Evolutionary conservation across 1,140 invertebrate species (phyloP), one percentile per base, ranked within the genome.

Genomic region (Mactra quadrangularis): DNA sequence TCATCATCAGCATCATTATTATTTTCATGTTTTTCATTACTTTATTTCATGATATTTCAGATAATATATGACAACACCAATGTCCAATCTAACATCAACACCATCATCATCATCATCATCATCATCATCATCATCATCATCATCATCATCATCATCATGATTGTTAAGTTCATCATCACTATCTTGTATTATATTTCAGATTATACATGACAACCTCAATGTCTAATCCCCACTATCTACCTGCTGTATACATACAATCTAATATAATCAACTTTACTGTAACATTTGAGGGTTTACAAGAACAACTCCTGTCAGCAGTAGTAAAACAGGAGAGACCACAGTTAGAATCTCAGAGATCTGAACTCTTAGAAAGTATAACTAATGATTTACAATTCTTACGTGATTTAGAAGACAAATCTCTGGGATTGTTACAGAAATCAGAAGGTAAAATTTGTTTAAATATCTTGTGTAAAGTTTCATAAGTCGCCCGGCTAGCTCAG

Each of bases 151-250:
- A n/a, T n/a, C n/a, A n/a, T n/a, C n/a, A n/a, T n/a, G n/a, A n/a
- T n/a, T n/a, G n/a, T n/a, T n/a, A n/a, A n/a, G n/a, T n/a, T n/a
- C n/a, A n/a, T n/a, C n/a, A n/a, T n/a, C n/a, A n/a, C n/a, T n/a
- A n/a, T n/a, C n/a, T n/a, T n/a, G n/a, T n/a, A n/a, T n/a, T 41
- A 41, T 41, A 15, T 87, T 93, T 82, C 92, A 96, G 89, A 94
- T 82, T 92, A 72, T 93, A 92, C 64, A 79, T 93, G 88, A 88
- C 89, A 25, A 92, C 92, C 15, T 89, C 89, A 0, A 86, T 92
- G 87, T 86, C 88, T 57, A 93, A 93, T 78, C 92, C 92, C 6
- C 91, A 93, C 82, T 93, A 88, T 64, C 85, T 92, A 64, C 92
- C 92, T 1, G 87, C 89, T 15, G 87, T 92, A 9, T 91, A 88